Evolutionary conservation across 1,140 invertebrate species (phyloP).

Genomic region (Amphibalanus amphitrite): DNA sequence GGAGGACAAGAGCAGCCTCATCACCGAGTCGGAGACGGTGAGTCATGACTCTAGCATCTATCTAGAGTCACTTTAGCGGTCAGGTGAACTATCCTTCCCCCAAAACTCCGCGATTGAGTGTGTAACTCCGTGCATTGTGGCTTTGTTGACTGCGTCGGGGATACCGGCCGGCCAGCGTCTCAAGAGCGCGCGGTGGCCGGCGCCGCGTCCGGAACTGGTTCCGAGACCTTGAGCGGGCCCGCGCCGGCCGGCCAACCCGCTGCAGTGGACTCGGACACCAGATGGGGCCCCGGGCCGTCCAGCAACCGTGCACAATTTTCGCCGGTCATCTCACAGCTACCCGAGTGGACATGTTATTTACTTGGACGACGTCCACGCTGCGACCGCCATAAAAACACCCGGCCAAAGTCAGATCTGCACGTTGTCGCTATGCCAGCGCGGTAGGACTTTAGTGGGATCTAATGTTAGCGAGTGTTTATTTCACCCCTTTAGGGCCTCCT

Average conservation of each 20-base stretch:
- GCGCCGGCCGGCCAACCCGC: too few species aligned
- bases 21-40: constrained; percentile 12
- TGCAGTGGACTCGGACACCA: not conserved
- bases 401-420: not conserved
- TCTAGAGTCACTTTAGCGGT: too few species aligned
- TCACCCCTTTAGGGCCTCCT: not conserved
- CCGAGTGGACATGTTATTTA: not conserved
- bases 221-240: not conserved
- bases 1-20: constrained; percentile 12
- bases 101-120: too few species aligned
- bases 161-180: too few species aligned
- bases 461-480: not conserved
- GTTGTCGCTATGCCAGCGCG: not conserved
- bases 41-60: not conserved
- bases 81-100: too few species aligned
- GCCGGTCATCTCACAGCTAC: not conserved
- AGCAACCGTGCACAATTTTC: not conserved
- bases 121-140: too few species aligned
- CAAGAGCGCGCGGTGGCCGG: not conserved
- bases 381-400: not conserved
- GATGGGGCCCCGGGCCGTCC: too few species aligned
- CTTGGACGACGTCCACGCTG: not conserved
- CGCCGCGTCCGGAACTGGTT: not conserved
- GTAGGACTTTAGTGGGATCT: not conserved
- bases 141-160: too few species aligned